phyloP scores from a whole-genome alignment of 2,113 vertebrate species.

The Dipodomys stephensi region DNA sequence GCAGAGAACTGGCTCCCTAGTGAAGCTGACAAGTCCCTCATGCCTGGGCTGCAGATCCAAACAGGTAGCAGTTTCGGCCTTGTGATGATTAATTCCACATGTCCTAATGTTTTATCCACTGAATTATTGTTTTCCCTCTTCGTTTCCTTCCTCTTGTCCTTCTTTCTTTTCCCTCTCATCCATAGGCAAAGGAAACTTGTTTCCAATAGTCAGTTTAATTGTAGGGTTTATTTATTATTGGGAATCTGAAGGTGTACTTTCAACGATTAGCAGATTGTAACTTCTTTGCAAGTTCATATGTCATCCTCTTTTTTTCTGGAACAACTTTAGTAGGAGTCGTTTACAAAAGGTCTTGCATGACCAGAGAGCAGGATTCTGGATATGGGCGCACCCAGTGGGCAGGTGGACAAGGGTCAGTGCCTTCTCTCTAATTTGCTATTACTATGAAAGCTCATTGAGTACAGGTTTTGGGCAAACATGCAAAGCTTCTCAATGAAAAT shows the following conservation, averaged over 20 bases:
- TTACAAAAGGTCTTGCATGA: background rate
- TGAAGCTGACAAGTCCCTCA: background rate
- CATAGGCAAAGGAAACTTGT: background rate
- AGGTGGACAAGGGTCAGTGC: background rate
- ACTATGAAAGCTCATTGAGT: background rate
- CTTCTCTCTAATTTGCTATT: background rate
- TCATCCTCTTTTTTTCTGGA: background rate
- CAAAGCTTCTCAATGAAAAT: conserved; percentile 51
- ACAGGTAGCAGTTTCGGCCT: conserved; percentile 47
- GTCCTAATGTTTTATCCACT: background rate
- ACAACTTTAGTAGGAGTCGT: conserved; percentile 14
- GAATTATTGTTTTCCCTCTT: background rate
- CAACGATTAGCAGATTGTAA: conserved; percentile 18
- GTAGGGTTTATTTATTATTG: background rate
- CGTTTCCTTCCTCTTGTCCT: background rate
- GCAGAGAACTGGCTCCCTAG: conserved; percentile 13
- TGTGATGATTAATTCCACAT: background rate
- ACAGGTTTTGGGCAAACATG: background rate
- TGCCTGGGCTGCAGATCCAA: background rate
- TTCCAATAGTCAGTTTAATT: conserved; percentile 29
- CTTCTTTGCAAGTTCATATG: conserved; percentile 43
- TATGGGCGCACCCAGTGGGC: background rate
- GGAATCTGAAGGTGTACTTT: conserved; percentile 27
- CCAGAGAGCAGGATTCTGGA: background rate
- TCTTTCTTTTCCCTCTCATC: background rate